phyloP scores from a whole-genome alignment of 2,113 vertebrate genomes.

The Varanus komodoensis region DNA sequence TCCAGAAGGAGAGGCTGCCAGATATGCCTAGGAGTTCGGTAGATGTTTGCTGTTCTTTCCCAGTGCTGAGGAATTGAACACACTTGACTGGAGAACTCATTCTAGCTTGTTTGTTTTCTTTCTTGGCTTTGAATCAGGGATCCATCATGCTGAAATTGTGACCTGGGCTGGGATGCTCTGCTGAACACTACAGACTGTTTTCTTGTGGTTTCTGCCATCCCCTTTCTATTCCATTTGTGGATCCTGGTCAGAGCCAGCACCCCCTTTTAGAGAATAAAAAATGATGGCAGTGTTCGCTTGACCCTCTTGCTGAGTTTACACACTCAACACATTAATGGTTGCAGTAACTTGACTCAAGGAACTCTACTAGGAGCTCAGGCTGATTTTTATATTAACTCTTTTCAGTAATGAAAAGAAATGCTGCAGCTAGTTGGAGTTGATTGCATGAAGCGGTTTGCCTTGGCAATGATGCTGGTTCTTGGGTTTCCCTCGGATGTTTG shows the following conservation, averaged over 20 bases:
- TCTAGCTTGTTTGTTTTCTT: slow-evolving; percentile 18
- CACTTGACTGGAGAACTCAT: slow-evolving; percentile 24
- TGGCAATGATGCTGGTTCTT: neutral
- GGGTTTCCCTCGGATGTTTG: neutral
- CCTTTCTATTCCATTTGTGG: slow-evolving; percentile 19
- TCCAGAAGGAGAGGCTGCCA: slow-evolving; percentile 3
- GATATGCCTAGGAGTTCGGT: slow-evolving; percentile 38
- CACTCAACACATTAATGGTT: neutral
- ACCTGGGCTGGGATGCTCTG: neutral
- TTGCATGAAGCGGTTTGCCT: neutral
- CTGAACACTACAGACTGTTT: neutral
- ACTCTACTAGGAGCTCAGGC: neutral
- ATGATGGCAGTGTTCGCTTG: neutral
- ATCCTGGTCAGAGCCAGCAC: neutral
- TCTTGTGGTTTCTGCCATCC: neutral
- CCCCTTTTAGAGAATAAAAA: neutral
- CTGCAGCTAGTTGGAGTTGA: too few species aligned
- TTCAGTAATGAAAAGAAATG: neutral
- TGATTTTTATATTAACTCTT: neutral
- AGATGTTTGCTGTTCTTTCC: slow-evolving; percentile 21
- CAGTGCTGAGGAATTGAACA: accelerated
- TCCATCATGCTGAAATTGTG: neutral
- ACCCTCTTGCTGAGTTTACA: neutral
- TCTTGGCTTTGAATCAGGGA: slow-evolving; percentile 33
- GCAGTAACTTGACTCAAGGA: neutral